phyloP scores from a whole-genome alignment of 1,140 invertebrate genomes.

The Notospermus geniculatus region DNA sequence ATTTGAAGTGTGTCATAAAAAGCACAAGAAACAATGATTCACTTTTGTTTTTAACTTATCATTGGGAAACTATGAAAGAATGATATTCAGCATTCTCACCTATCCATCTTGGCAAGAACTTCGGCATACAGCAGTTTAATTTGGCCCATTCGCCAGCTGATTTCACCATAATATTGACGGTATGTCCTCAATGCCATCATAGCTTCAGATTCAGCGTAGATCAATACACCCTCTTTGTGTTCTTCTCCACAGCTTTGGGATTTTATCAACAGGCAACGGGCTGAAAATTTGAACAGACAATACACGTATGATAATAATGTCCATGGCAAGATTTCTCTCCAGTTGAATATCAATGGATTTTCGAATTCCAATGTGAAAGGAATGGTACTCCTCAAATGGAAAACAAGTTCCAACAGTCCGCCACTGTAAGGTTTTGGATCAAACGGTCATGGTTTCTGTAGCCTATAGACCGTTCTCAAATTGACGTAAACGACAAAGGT shows the following conservation, averaged over 20 bases:
- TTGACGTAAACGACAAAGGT: too few species aligned
- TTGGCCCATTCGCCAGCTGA: constrained; percentile 43
- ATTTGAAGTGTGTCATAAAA: not conserved
- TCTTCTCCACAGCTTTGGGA: constrained; percentile 36
- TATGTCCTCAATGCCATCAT: constrained; percentile 37
- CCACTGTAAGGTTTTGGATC: not conserved
- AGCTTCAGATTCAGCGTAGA: constrained; percentile 41
- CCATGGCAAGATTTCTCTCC: too few species aligned
- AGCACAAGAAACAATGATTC: not conserved
- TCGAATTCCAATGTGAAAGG: too few species aligned
- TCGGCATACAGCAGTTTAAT: constrained; percentile 42
- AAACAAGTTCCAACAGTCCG: too few species aligned
- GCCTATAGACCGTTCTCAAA: too few species aligned
- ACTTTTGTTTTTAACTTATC: constrained; percentile 1
- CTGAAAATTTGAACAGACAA: too few species aligned
- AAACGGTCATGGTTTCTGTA: not conserved
- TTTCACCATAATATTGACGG: constrained; percentile 34
- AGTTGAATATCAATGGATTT: too few species aligned
- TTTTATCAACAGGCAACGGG: constrained; percentile 44
- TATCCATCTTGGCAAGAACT: constrained; percentile 49
- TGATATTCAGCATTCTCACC: constrained; percentile 26
- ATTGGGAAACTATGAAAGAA: not conserved
- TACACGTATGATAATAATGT: too few species aligned
- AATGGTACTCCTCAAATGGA: too few species aligned
- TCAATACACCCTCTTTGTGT: constrained; percentile 33